phyloP scores from a whole-genome alignment of 1,140 invertebrate species.

The Drosophila tropicalis region DNA sequence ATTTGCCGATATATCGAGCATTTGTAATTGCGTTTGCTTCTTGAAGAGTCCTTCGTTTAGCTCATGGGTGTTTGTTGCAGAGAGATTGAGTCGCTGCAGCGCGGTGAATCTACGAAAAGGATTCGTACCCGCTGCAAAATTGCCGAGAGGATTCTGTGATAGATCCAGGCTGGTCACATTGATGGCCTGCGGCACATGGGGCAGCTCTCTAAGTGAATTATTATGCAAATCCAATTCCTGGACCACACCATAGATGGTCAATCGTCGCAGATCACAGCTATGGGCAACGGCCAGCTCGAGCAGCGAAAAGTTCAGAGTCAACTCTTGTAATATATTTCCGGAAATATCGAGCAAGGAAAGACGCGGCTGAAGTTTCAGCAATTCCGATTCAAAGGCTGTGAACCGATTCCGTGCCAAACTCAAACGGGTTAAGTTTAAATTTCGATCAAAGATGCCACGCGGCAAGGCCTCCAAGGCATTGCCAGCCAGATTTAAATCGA shows the following conservation, averaged over 20 bases:
- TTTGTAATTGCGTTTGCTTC: constrained; percentile 69
- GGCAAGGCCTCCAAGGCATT: constrained; percentile 64
- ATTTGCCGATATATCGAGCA: constrained; percentile 74
- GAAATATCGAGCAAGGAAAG: constrained; percentile 68
- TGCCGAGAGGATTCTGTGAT: constrained; percentile 74
- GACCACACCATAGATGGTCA: constrained; percentile 65
- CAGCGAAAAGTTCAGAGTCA: constrained; percentile 67
- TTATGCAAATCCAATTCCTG: constrained; percentile 73
- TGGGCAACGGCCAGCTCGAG: constrained; percentile 58
- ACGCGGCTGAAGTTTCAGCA: constrained; percentile 61
- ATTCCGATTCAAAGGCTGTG: constrained; percentile 69
- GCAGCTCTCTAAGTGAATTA: constrained; percentile 75
- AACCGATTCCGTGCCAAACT: constrained; percentile 67
- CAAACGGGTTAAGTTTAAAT: constrained; percentile 67
- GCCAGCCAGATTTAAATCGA: constrained; percentile 69
- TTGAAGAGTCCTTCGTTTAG: constrained; percentile 73
- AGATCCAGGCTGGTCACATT: constrained; percentile 74
- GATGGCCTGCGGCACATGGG: constrained; percentile 65
- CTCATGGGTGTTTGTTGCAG: constrained; percentile 63
- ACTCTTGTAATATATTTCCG: constrained; percentile 70
- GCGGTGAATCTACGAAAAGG: constrained; percentile 67
- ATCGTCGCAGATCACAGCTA: constrained; percentile 67
- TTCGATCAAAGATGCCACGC: constrained; percentile 71
- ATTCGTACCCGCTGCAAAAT: constrained; percentile 57
- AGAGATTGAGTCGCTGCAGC: constrained; percentile 66